Conservation (phyloP, 2,888 invertebrate genomes). For the Andricus curvator region DNA sequence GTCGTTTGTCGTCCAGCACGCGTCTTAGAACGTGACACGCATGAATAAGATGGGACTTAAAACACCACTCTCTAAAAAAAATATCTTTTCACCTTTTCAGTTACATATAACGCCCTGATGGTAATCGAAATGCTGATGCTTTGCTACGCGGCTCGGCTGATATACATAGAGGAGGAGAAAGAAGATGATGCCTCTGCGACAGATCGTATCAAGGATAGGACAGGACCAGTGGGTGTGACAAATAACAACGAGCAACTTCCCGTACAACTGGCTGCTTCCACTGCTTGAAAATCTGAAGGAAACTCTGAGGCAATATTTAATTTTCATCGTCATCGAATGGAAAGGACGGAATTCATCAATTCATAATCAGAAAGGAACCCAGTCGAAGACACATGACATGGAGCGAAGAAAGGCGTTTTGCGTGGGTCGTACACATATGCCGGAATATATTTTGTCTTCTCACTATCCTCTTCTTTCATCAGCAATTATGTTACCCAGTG, state of each 20-base stretch:
- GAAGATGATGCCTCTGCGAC: slow-evolving; percentile 52
- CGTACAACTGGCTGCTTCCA: slow-evolving; percentile 36
- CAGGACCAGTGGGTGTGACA: slow-evolving; percentile 57
- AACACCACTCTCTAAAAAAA: slow-evolving; percentile 15
- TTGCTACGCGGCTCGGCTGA: slow-evolving; percentile 82
- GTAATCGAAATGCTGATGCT: slow-evolving; percentile 85
- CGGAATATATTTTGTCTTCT: slow-evolving; percentile 13
- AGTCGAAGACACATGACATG: slow-evolving; percentile 15
- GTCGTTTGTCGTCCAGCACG: slow-evolving; percentile 14
- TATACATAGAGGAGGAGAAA: slow-evolving; percentile 80
- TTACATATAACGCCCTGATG: slow-evolving; percentile 84
- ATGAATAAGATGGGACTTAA: slow-evolving; percentile 9
- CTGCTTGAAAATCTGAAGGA: neutral
- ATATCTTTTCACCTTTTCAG: slow-evolving; percentile 78
- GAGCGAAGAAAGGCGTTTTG: neutral
- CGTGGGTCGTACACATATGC: slow-evolving; percentile 15
- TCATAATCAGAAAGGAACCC: neutral
- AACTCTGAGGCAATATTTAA: slow-evolving; percentile 3
- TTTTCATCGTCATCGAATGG: slow-evolving; percentile 34
- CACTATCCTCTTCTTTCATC: slow-evolving; percentile 14
- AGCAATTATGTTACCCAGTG: slow-evolving; percentile 5
- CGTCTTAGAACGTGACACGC: slow-evolving; percentile 31
- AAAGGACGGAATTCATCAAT: slow-evolving; percentile 32
- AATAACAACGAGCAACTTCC: slow-evolving; percentile 62
- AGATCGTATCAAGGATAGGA: slow-evolving; percentile 65